These are phyloP conservation scores for Rhopalosiphum padi DNA, from an alignment of 1,140 invertebrate genomes.

Conservation along the genomic window DNA sequence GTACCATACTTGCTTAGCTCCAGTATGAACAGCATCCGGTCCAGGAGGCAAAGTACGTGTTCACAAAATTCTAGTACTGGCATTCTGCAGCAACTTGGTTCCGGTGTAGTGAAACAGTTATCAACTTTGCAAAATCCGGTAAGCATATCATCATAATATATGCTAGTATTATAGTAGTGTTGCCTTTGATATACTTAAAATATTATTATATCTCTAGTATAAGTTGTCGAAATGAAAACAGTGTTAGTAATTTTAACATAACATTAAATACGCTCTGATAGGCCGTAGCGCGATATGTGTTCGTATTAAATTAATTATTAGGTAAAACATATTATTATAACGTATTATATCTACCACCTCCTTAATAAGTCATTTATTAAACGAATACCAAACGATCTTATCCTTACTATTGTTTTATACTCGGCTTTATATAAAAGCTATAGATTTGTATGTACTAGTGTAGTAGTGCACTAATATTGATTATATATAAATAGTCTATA, in stretches of 20 bases:
- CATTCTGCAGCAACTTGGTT: slow-evolving; percentile 81
- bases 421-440: not conserved
- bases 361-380: too few relatives aligned
- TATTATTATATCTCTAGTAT: not conserved
- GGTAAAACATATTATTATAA: too few relatives aligned
- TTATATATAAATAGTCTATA: too few relatives aligned
- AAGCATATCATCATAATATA: not conserved
- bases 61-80: slow-evolving; percentile 73
- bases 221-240: not conserved
- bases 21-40: slow-evolving; percentile 82
- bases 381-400: too few relatives aligned
- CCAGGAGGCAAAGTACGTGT: slow-evolving; percentile 76
- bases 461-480: too few relatives aligned
- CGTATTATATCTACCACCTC: too few relatives aligned
- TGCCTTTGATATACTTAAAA: not conserved
- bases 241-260: not conserved
- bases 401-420: too few relatives aligned
- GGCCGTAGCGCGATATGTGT: not conserved
- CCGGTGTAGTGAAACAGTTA: slow-evolving; percentile 82
- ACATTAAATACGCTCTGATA: not conserved
- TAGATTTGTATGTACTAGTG: too few relatives aligned
- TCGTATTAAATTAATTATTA: too few relatives aligned
- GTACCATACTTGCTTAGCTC: slow-evolving; percentile 82
- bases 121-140: slow-evolving; percentile 48
- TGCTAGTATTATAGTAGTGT: not conserved